A percentile compares a stretch with the other conserved stretches of the same genome.
Evolutionary conservation across 2,888 invertebrate species (phyloP).

Genomic region (Synergus itoensis): DNA sequence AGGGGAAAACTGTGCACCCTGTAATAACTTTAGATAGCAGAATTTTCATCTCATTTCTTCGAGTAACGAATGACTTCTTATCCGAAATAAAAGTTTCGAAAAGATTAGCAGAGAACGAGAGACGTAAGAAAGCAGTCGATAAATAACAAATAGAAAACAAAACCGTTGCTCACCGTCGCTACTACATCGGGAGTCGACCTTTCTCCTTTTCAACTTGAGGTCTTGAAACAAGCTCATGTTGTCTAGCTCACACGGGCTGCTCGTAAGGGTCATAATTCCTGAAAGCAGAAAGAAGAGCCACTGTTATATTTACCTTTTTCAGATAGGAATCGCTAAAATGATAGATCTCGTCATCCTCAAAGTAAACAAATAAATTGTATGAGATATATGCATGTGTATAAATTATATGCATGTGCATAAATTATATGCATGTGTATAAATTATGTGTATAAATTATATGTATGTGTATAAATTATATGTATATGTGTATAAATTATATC

Average conservation of each 20-base stretch:
- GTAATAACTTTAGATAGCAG: background rate
- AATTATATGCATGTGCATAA: background rate
- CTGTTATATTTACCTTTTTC: background rate
- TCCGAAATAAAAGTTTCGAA: background rate
- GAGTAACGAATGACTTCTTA: background rate
- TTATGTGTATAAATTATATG: background rate
- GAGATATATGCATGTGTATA: background rate
- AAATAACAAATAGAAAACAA: conserved; percentile 14
- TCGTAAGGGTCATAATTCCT: conserved; percentile 99
- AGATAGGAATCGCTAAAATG: background rate
- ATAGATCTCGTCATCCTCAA: conserved; percentile 11
- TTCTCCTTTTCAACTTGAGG: conserved; percentile 98
- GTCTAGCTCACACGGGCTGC: conserved; percentile 98
- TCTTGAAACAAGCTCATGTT: conserved; percentile 99
- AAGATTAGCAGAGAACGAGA: conserved; percentile 22
- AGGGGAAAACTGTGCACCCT: too few species aligned
- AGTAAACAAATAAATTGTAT: background rate
- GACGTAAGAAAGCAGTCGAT: conserved; percentile 43
- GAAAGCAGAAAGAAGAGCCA: conserved; percentile 71
- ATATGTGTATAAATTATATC: too few species aligned
- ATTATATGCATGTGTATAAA: background rate
- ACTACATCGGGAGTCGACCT: conserved; percentile 97
- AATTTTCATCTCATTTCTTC: background rate
- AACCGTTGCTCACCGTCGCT: conserved; percentile 89
- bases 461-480: background rate